Evolutionary conservation across 1,140 invertebrate genomes (phyloP), one percentile per base, ranked within the genome.

Genomic region (Tribolium castaneum): DNA sequence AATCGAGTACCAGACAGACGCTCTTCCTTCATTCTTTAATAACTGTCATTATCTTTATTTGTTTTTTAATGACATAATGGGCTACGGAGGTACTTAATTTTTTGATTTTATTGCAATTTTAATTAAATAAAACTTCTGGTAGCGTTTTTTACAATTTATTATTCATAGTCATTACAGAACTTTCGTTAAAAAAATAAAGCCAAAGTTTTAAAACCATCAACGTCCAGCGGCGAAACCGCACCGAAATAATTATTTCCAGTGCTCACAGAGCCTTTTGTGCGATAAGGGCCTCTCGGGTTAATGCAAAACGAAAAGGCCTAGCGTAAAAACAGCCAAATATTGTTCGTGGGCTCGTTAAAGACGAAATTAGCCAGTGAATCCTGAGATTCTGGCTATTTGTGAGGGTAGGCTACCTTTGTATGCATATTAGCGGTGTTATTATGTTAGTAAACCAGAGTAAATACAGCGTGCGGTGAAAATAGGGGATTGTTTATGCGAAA

Each of bases 401-500:
- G 51, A 75, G 72, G 51, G 52, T 59, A 51, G 19, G 50, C 30
- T 75, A 75, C 72, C 72, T 75, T 75, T 75, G 72, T 75, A 75
- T 56, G 50, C 52, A 75, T 75, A 75, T 75, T 75, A 75, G 72
- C 50, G 72, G 72, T 39, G 14, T 59, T 59, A 59, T 75, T 75
- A 56, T 59, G 72, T 59, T 75, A 59, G 72, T 59, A 75, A 54
- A 54, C 50, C 72, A 52, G 34, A 34, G 72, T 54, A 75, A 75
- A 75, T 75, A 75, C 72, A 75, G 10, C 13, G 34, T 39, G 72
- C 52, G 72, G 72, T 66, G 50, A 52, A 73, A 39, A 39, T 52
- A 14, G 45, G 72, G 72, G 72, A 75, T 75, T 75, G 72, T 75
- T 75, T 75, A 75, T 34, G 72, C 72, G 49, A 54, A 75, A 59